These are phyloP conservation scores for Rhorus exstirpatorius DNA, from an alignment of 2,888 invertebrate genomes.

Conservation along the genomic window DNA sequence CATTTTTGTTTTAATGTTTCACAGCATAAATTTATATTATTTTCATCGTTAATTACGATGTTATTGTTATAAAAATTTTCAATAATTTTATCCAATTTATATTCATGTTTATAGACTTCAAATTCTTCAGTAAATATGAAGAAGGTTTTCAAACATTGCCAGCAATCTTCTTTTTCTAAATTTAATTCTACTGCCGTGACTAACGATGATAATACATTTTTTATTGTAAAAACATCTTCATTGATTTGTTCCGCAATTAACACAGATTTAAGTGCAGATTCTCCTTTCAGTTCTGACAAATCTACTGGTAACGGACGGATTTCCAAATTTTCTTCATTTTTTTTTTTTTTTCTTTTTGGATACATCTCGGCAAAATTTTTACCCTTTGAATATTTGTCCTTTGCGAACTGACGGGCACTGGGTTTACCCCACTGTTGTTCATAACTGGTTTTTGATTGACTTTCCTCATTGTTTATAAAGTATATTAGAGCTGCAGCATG, in stretches of 20 bases:
- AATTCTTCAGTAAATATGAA: slow-evolving; percentile 3
- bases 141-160: slow-evolving; percentile 37
- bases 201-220: slow-evolving; percentile 2
- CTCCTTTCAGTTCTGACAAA: slow-evolving; percentile 27
- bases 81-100: slow-evolving; percentile 1
- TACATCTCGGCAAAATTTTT: slow-evolving; percentile 62
- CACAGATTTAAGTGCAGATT: slow-evolving; percentile 43
- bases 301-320: slow-evolving; percentile 15
- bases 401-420: slow-evolving; percentile 57
- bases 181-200: slow-evolving; percentile 35
- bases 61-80: slow-evolving; percentile 32
- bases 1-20: slow-evolving; percentile 64
- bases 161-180: slow-evolving; percentile 58
- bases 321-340: too few relatives aligned
- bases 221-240: background rate
- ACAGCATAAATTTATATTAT: slow-evolving; percentile 52
- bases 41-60: slow-evolving; percentile 32
- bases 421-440: slow-evolving; percentile 37
- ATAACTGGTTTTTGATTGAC: slow-evolving; percentile 67
- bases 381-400: slow-evolving; percentile 70
- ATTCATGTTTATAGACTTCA: slow-evolving; percentile 21
- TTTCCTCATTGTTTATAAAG: slow-evolving; percentile 68
- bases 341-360: slow-evolving; percentile 26
- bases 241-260: slow-evolving; percentile 11
- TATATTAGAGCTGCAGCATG: slow-evolving; percentile 50